Conservation (phyloP, 1,140 invertebrate species). For the Antheraea mylitta region DNA sequence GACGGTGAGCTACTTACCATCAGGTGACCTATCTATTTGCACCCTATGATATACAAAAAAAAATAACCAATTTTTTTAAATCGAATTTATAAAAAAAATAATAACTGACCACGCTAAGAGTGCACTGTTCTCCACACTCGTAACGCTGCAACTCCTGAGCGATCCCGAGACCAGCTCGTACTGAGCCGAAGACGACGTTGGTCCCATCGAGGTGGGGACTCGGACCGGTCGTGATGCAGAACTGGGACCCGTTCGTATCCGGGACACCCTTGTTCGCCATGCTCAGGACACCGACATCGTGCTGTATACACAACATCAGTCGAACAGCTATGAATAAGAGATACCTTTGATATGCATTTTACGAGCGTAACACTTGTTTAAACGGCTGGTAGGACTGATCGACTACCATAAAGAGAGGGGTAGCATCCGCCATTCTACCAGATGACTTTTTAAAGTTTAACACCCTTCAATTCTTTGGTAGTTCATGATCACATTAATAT, state of each 20-base stretch:
- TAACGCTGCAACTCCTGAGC: constrained; percentile 83
- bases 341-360: neutral
- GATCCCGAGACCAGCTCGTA: constrained; percentile 85
- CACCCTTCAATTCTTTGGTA: no score
- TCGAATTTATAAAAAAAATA: neutral
- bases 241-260: constrained; percentile 96
- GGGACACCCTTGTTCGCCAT: constrained; percentile 93
- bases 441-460: no score
- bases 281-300: constrained; percentile 84
- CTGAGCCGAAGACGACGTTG: constrained; percentile 94
- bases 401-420: no score
- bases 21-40: no score
- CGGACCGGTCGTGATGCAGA: constrained; percentile 93
- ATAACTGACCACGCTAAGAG: neutral
- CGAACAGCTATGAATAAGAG: neutral
- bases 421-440: no score
- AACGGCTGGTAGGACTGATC: no score
- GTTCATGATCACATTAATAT: no score
- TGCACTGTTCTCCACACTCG: constrained; percentile 53
- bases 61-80: neutral
- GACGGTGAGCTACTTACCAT: no score
- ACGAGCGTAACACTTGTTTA: no score
- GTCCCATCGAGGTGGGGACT: constrained; percentile 92
- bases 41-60: no score
- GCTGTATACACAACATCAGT: constrained; percentile 2